A percentile compares a stretch with the other conserved stretches of the same genome.
Evolutionary conservation across 2,113 vertebrate species (phyloP).

Genomic region (Phylloscopus trochiloides): DNA sequence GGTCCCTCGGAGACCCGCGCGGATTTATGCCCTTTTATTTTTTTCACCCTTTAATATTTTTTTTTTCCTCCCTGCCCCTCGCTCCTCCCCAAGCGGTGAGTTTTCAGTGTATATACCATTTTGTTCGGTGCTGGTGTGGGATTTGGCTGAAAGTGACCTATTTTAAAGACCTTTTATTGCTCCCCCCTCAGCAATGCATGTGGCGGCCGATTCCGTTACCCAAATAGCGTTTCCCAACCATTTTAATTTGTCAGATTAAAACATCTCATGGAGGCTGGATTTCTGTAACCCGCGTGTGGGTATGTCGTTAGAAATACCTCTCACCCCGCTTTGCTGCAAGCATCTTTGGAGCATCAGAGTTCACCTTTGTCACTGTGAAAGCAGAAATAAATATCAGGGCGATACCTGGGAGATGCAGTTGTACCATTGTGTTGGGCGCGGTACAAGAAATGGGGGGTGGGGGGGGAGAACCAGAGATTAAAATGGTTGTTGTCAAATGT

Average conservation of each 20-base stretch:
- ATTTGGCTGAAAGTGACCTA: slow-evolving; percentile 61
- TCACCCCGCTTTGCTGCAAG: slow-evolving; percentile 15
- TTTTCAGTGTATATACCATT: slow-evolving; percentile 62
- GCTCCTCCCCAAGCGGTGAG: slow-evolving; percentile 31
- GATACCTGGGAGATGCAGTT: slow-evolving; percentile 18
- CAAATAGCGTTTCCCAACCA: slow-evolving; percentile 57
- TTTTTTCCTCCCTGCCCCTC: background rate
- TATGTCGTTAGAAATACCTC: background rate
- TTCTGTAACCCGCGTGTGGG: background rate
- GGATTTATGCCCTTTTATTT: background rate
- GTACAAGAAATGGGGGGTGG: background rate
- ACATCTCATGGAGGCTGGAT: slow-evolving; percentile 32
- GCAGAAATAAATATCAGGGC: background rate
- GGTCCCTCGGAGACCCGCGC: background rate
- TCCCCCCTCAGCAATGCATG: slow-evolving; percentile 10
- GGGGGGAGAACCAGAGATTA: background rate
- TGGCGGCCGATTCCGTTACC: slow-evolving; percentile 37
- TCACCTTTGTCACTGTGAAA: slow-evolving; percentile 45
- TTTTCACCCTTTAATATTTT: background rate
- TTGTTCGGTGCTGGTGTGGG: slow-evolving; percentile 29
- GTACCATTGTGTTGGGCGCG: slow-evolving; percentile 52
- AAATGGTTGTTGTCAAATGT: slow-evolving; percentile 52
- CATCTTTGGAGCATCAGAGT: slow-evolving; percentile 20
- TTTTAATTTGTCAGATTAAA: slow-evolving; percentile 51
- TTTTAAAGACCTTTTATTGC: slow-evolving; percentile 50